Conservation (phyloP, 2,113 vertebrate genomes). For the Scomber japonicus region DNA sequence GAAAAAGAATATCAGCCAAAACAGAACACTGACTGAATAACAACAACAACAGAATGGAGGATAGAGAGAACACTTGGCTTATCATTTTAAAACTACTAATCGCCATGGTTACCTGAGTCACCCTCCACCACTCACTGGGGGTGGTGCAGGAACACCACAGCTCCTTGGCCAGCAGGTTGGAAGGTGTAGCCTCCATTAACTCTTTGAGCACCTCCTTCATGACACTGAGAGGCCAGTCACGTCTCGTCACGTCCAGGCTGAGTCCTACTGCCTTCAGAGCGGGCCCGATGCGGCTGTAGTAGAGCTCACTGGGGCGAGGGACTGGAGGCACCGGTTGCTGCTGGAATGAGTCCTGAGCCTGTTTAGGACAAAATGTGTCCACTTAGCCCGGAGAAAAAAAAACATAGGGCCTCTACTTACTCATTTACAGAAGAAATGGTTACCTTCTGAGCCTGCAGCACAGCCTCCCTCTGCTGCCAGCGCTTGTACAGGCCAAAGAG, state of each 20-base stretch:
- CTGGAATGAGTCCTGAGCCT: slow-evolving; percentile 94
- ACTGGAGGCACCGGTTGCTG: slow-evolving; percentile 94
- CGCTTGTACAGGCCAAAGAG: slow-evolving; percentile 98
- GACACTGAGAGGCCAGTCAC: slow-evolving; percentile 96
- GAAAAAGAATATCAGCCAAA: background rate
- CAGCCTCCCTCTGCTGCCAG: slow-evolving; percentile 97
- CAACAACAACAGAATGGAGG: too few relatives aligned
- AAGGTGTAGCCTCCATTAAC: slow-evolving; percentile 96
- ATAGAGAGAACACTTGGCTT: too few relatives aligned
- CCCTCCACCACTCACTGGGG: slow-evolving; percentile 98
- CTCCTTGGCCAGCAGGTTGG: slow-evolving; percentile 96
- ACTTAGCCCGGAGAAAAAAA: background rate
- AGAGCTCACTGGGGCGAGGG: slow-evolving; percentile 97
- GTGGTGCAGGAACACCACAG: slow-evolving; percentile 98
- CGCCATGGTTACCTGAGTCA: slow-evolving; percentile 91
- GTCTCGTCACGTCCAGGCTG: slow-evolving; percentile 93
- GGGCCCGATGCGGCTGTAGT: slow-evolving; percentile 97
- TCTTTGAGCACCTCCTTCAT: slow-evolving; percentile 97
- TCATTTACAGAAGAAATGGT: background rate
- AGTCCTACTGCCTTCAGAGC: slow-evolving; percentile 95
- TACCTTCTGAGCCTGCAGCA: slow-evolving; percentile 96
- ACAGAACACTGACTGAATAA: background rate
- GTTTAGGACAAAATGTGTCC: background rate
- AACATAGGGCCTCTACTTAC: background rate
- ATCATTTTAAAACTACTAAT: background rate